Evolutionary conservation across 2,888 invertebrate species (phyloP).

Genomic region (Xiphydria camelus): DNA sequence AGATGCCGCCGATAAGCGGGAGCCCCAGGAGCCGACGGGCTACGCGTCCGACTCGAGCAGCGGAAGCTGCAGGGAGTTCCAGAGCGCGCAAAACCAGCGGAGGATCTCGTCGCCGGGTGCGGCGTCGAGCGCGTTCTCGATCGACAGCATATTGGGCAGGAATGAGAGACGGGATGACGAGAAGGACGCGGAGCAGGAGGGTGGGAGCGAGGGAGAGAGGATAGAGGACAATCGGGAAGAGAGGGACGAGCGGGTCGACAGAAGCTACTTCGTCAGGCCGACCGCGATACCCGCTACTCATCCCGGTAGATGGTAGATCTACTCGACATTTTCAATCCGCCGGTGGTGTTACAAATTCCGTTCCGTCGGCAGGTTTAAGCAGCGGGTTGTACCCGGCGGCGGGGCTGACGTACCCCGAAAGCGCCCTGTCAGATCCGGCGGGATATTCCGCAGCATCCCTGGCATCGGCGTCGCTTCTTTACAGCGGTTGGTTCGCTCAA

Average conservation of each 20-base stretch:
- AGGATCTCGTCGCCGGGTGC: slow-evolving; percentile 25
- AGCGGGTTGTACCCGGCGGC: slow-evolving; percentile 30
- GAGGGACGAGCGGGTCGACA: slow-evolving; percentile 25
- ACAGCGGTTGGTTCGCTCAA: slow-evolving; percentile 53
- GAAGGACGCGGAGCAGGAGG: slow-evolving; percentile 20
- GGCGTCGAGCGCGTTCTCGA: slow-evolving; percentile 46
- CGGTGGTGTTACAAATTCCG: slow-evolving; percentile 7
- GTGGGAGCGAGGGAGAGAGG: slow-evolving; percentile 10
- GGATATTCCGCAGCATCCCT: slow-evolving; percentile 48
- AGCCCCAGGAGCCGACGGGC: slow-evolving; percentile 15
- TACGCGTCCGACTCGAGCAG: slow-evolving; percentile 43
- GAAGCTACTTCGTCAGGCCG: slow-evolving; percentile 31
- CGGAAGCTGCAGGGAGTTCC: slow-evolving; percentile 28
- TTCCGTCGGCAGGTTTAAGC: slow-evolving; percentile 20
- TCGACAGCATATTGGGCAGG: slow-evolving; percentile 47
- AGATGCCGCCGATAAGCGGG: slow-evolving; percentile 1
- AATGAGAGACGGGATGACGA: slow-evolving; percentile 12
- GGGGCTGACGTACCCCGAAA: slow-evolving; percentile 26
- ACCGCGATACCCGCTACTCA: slow-evolving; percentile 27
- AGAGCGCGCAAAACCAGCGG: slow-evolving; percentile 16
- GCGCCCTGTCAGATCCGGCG: slow-evolving; percentile 34
- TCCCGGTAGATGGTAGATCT: slow-evolving; percentile 3
- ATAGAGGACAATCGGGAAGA: slow-evolving; percentile 19
- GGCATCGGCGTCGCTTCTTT: slow-evolving; percentile 51
- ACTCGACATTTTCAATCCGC: neutral